phyloP scores from a whole-genome alignment of 1,140 invertebrate genomes.

The Drosophila lini region DNA sequence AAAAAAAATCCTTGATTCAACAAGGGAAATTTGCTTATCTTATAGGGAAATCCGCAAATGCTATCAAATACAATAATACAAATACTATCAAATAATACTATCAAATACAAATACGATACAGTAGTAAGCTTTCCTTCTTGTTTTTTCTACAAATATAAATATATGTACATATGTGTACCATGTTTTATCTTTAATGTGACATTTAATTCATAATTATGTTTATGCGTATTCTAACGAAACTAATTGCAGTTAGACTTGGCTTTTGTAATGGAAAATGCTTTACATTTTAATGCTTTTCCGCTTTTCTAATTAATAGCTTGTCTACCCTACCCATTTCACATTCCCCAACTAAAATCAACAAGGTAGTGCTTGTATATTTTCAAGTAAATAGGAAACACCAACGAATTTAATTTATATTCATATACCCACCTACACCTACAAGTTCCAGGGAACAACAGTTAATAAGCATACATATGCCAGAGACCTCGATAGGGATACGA shows the following conservation, averaged over 20 bases:
- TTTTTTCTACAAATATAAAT: neutral
- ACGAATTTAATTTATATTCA: constrained; percentile 57
- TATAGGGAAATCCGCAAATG: too few relatives aligned
- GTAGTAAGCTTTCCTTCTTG: too few relatives aligned
- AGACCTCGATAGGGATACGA: constrained; percentile 3
- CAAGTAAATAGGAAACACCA: constrained; percentile 28
- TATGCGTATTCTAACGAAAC: constrained; percentile 11
- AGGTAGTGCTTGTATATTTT: constrained; percentile 25
- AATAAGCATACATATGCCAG: constrained; percentile 49
- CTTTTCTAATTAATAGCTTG: constrained; percentile 51
- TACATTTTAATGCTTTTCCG: constrained; percentile 33
- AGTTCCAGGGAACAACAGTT: constrained; percentile 34
- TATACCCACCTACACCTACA: constrained; percentile 7
- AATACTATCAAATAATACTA: too few relatives aligned
- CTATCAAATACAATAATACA: too few relatives aligned
- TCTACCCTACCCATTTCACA: constrained; percentile 18
- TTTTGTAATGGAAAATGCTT: constrained; percentile 24
- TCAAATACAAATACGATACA: too few relatives aligned
- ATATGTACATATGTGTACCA: constrained; percentile 2
- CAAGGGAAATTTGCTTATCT: too few relatives aligned
- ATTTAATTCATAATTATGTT: constrained; percentile 21
- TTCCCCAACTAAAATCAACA: neutral
- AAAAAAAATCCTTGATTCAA: too few relatives aligned
- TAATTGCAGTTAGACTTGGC: constrained; percentile 23
- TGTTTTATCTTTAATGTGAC: constrained; percentile 3